Evolutionary conservation across 2,797 vertebrate genomes (phyloP).

Genomic region (Alfaro cultratus): DNA sequence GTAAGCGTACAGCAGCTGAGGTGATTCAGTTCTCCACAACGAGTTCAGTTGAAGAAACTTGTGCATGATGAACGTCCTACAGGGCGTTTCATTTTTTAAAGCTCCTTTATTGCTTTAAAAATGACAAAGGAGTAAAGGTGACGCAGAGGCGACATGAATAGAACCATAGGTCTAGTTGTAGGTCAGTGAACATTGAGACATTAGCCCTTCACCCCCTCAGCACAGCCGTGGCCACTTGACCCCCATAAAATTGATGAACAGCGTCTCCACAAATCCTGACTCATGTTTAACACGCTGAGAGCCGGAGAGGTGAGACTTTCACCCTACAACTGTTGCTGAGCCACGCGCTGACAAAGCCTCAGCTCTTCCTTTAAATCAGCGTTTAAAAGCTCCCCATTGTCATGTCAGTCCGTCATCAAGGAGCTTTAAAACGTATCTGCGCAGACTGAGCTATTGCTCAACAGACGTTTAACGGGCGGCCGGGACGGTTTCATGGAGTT

Average conservation of each 20-base stretch:
- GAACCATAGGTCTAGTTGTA: constrained; percentile 34
- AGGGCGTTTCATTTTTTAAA: not conserved
- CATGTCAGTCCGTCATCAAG: constrained; percentile 39
- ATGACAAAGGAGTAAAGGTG: constrained; percentile 8
- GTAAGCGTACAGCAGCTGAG: not conserved
- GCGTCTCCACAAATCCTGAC: constrained; percentile 48
- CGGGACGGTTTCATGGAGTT: constrained; percentile 67
- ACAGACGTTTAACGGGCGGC: constrained; percentile 70
- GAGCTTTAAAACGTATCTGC: constrained; percentile 59
- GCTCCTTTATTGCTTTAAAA: not conserved
- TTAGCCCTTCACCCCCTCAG: constrained; percentile 62
- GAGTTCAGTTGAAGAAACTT: constrained; percentile 36
- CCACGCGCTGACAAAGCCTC: constrained; percentile 41
- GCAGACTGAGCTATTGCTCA: constrained; percentile 39
- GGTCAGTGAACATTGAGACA: constrained; percentile 65
- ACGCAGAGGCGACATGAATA: constrained; percentile 21
- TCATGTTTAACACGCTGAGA: constrained; percentile 42
- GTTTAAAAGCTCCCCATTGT: constrained; percentile 50
- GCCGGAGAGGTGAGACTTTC: constrained; percentile 41
- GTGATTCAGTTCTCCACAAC: constrained; percentile 4
- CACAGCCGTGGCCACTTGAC: constrained; percentile 58
- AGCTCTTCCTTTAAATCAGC: constrained; percentile 42
- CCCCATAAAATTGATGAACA: constrained; percentile 76
- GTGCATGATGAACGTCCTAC: not conserved
- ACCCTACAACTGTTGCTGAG: constrained; percentile 21